Percentiles rank a stretch among this genome's conserved stretches.
Evolutionary conservation across 2,113 vertebrate genomes (phyloP).

Genomic region (Zootoca vivipara): DNA sequence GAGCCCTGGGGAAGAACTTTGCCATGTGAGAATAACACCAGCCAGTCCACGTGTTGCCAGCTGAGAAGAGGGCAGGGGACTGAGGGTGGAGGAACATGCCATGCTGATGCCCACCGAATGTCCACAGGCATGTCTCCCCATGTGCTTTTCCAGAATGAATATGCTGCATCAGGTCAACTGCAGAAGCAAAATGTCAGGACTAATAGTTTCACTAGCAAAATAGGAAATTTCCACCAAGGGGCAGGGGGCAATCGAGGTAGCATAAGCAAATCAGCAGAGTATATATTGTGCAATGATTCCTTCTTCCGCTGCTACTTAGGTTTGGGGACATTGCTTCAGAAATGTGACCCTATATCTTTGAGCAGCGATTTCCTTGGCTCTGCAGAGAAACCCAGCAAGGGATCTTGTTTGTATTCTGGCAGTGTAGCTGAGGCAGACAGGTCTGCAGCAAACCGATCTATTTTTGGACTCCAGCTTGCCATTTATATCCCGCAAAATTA

Average conservation of each 20-base stretch:
- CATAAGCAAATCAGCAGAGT: neutral
- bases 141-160: slow-evolving; percentile 9
- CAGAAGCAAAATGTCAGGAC: neutral
- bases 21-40: slow-evolving; percentile 32
- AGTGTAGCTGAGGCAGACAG: slow-evolving; percentile 88
- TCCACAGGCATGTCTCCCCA: neutral
- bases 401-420: slow-evolving; percentile 89
- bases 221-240: neutral
- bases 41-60: neutral
- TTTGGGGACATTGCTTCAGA: slow-evolving; percentile 17
- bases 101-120: neutral
- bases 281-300: slow-evolving; percentile 16
- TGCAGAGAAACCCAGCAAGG: slow-evolving; percentile 50
- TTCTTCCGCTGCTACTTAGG: slow-evolving; percentile 19
- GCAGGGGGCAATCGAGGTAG: neutral
- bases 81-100: fast-evolving
- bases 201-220: slow-evolving; percentile 6
- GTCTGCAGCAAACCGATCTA: slow-evolving; percentile 79
- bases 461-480: slow-evolving; percentile 85
- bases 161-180: neutral
- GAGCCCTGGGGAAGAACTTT: neutral
- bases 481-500: slow-evolving; percentile 93
- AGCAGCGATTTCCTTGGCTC: slow-evolving; percentile 51
- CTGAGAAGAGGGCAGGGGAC: neutral
- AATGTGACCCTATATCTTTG: slow-evolving; percentile 22